Evolutionary conservation across 2,888 invertebrate species (phyloP).

Genomic region (Drosophila paramelanica): DNA sequence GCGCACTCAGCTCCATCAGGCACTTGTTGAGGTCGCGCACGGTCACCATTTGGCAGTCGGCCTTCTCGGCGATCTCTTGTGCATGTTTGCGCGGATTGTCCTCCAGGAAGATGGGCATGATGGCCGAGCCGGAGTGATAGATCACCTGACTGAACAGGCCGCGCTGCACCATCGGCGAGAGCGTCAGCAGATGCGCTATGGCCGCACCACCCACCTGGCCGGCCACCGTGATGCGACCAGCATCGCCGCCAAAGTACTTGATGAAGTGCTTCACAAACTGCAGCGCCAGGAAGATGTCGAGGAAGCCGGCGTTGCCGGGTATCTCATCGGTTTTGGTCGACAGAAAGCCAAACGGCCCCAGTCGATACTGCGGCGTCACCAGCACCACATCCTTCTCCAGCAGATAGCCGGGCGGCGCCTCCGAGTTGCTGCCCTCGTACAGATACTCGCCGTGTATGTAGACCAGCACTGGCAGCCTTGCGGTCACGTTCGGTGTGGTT

Average conservation of each 20-base stretch:
- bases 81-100: slow-evolving; percentile 84
- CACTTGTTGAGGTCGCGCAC: slow-evolving; percentile 80
- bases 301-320: slow-evolving; percentile 86
- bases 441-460: slow-evolving; percentile 85
- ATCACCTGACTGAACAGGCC: slow-evolving; percentile 86
- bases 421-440: slow-evolving; percentile 83
- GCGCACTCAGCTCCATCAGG: slow-evolving; percentile 75
- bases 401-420: slow-evolving; percentile 84
- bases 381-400: slow-evolving; percentile 86
- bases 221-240: slow-evolving; percentile 85
- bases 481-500: slow-evolving; percentile 79
- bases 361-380: slow-evolving; percentile 85
- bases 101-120: slow-evolving; percentile 86
- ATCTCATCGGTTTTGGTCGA: slow-evolving; percentile 86
- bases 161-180: slow-evolving; percentile 84
- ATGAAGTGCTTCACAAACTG: slow-evolving; percentile 85
- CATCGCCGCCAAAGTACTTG: slow-evolving; percentile 86
- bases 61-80: slow-evolving; percentile 82
- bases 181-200: slow-evolving; percentile 85
- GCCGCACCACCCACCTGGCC: slow-evolving; percentile 87
- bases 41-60: slow-evolving; percentile 78
- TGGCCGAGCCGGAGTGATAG: slow-evolving; percentile 86
- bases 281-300: slow-evolving; percentile 86
- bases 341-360: slow-evolving; percentile 86
- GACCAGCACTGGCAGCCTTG: slow-evolving; percentile 83